Evolutionary conservation across 2,797 vertebrate genomes (phyloP).

Genomic region (Denticeps clupeoides): DNA sequence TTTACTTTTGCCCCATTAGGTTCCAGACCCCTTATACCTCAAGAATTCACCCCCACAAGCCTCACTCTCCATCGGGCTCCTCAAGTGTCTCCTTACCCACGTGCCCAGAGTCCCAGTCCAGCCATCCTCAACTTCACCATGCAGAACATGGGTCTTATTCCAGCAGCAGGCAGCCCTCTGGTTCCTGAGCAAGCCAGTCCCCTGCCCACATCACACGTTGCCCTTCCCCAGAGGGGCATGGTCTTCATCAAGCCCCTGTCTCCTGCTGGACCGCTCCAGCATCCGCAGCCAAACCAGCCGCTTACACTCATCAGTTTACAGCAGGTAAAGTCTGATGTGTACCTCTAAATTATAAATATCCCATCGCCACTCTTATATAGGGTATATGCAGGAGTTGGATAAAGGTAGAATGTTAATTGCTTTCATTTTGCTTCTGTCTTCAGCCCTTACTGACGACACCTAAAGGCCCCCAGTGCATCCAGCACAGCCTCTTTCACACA

Average conservation of each 20-base stretch:
- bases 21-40: slow-evolving; percentile 37
- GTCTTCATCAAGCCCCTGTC: slow-evolving; percentile 57
- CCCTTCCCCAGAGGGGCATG: slow-evolving; percentile 58
- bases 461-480: slow-evolving; percentile 57
- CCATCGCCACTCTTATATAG: too few relatives aligned
- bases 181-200: slow-evolving; percentile 37
- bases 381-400: too few relatives aligned
- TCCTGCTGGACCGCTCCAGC: slow-evolving; percentile 30
- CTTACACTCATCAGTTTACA: slow-evolving; percentile 51
- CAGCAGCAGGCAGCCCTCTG: slow-evolving; percentile 44
- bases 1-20: slow-evolving; percentile 31
- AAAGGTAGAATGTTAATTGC: too few relatives aligned
- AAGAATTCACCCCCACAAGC: slow-evolving; percentile 57
- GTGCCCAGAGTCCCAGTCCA: slow-evolving; percentile 62
- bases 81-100: slow-evolving; percentile 48
- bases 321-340: too few relatives aligned
- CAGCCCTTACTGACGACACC: slow-evolving; percentile 70
- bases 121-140: slow-evolving; percentile 85
- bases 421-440: slow-evolving; percentile 16
- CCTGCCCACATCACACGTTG: slow-evolving; percentile 34
- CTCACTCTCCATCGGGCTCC: slow-evolving; percentile 47
- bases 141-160: slow-evolving; percentile 78
- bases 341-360: too few relatives aligned
- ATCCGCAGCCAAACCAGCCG: slow-evolving; percentile 37
- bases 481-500: slow-evolving; percentile 79